phyloP scores from a whole-genome alignment of 2,797 vertebrate species.

The Notamacropus eugenii region DNA sequence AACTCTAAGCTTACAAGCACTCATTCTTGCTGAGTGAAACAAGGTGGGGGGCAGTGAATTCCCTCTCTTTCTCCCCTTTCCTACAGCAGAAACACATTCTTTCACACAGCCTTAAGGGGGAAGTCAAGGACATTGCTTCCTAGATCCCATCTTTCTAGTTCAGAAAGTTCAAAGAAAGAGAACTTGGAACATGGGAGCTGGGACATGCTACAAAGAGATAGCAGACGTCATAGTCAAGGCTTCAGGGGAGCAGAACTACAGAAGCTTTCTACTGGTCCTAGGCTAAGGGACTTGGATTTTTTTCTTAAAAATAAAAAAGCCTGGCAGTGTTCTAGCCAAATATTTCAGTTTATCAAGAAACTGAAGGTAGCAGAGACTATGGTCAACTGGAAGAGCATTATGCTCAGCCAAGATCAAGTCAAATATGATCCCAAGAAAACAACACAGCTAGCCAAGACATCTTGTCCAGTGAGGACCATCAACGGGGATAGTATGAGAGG shows the following conservation, averaged over 20 bases:
- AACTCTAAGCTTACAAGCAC: neutral
- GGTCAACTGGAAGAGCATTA: neutral
- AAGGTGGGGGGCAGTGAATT: neutral
- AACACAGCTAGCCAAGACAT: neutral
- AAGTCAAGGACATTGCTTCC: neutral
- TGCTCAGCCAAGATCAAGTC: neutral
- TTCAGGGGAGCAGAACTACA: neutral
- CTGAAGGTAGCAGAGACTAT: neutral
- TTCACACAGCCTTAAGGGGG: neutral
- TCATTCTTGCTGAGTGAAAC: neutral
- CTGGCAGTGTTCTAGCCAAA: neutral
- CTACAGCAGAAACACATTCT: neutral
- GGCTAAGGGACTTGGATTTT: neutral
- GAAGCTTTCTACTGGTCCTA: neutral
- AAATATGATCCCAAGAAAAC: neutral
- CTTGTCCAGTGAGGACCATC: neutral
- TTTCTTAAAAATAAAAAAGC: neutral
- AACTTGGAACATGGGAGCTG: neutral
- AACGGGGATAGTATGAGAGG: neutral
- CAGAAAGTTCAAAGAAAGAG: neutral
- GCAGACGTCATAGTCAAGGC: neutral
- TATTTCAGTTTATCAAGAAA: neutral
- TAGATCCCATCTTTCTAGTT: neutral
- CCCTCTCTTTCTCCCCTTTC: neutral
- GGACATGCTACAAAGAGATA: neutral